These are phyloP conservation scores for Epinephelus malabaricus DNA, from an alignment of 2,797 vertebrate genomes.

Conservation along the genomic window DNA sequence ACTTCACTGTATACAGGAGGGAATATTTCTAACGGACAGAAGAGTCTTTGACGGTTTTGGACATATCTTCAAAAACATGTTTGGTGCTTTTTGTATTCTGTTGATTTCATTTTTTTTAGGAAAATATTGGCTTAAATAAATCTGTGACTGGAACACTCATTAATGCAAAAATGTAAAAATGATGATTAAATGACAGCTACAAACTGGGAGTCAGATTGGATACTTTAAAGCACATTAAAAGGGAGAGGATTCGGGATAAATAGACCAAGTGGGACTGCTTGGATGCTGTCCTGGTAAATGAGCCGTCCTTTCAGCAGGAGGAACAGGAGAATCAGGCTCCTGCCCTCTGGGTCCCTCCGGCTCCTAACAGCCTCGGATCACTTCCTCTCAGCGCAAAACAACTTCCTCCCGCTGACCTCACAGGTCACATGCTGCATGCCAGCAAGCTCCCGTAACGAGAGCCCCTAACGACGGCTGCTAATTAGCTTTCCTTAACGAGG, in stretches of 20 bases:
- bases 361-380: conserved; percentile 10
- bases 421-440: conserved; percentile 46
- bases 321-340: conserved; percentile 10
- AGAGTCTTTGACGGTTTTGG: conserved; percentile 46
- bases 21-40: conserved; percentile 3
- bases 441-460: conserved; percentile 31
- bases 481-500: conserved; percentile 52
- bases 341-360: background rate
- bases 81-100: conserved; percentile 12
- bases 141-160: conserved; percentile 17
- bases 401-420: conserved; percentile 46
- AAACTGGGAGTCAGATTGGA: background rate
- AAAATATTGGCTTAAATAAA: conserved; percentile 23
- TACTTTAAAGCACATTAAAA: background rate
- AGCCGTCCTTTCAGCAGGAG: conserved; percentile 4
- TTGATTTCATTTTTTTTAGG: background rate
- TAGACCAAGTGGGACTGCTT: background rate
- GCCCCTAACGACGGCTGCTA: conserved; percentile 28
- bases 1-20: background rate
- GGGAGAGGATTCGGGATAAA: background rate
- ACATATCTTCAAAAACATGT: conserved; percentile 35
- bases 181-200: conserved; percentile 29
- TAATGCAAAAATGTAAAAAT: conserved; percentile 4
- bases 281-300: conserved; percentile 17
- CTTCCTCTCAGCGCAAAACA: conserved; percentile 24